phyloP scores from a whole-genome alignment of 2,113 vertebrate genomes.

The Hiodon tergisus region DNA sequence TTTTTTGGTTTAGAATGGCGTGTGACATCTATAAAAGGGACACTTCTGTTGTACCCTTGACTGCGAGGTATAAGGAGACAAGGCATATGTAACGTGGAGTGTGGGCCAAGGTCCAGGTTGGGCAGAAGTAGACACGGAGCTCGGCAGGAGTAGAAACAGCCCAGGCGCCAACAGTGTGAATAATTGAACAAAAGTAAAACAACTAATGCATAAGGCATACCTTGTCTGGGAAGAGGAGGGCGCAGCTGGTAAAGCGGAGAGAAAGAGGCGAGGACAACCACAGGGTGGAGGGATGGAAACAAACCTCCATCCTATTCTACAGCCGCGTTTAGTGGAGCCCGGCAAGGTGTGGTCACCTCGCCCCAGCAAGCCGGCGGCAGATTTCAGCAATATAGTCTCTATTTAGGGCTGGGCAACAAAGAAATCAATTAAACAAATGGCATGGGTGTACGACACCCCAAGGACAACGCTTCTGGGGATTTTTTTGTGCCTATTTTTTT shows the following conservation, averaged over 20 bases:
- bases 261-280: neutral
- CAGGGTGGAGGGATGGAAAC: neutral
- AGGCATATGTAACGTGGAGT: too few species aligned
- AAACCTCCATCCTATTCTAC: neutral
- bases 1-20: neutral
- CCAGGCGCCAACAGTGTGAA: neutral
- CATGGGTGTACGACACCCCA: neutral
- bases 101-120: too few species aligned
- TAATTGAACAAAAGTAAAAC: neutral
- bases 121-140: too few species aligned
- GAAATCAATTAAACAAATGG: constrained; percentile 3
- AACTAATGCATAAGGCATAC: too few species aligned
- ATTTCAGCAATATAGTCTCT: neutral
- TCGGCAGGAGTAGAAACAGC: neutral
- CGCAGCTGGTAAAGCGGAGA: neutral
- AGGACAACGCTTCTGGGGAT: too few species aligned
- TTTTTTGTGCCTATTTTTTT: too few species aligned
- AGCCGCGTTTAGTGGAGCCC: too few species aligned
- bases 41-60: too few species aligned
- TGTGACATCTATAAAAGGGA: neutral
- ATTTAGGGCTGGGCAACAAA: neutral
- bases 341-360: too few species aligned
- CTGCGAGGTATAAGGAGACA: too few species aligned
- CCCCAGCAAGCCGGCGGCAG: neutral
- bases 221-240: neutral